A percentile compares a stretch with the other conserved stretches of the same genome.
phyloP scores from a whole-genome alignment of 2,113 vertebrate species.

The Catharus bicknelli region DNA sequence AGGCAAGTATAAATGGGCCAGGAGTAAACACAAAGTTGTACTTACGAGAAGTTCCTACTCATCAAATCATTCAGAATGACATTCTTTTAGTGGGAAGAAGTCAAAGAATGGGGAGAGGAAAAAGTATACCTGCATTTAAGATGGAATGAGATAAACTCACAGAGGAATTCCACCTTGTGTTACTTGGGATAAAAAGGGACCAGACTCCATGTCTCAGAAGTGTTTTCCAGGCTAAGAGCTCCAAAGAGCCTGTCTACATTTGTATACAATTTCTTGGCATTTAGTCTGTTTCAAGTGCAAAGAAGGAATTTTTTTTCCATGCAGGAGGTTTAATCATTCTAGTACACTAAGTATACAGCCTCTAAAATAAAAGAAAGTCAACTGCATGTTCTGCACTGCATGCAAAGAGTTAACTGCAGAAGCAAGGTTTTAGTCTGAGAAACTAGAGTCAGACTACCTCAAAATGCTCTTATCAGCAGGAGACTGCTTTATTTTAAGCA shows the following conservation, averaged over 20 bases:
- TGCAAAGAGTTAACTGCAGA: neutral
- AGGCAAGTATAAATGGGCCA: neutral
- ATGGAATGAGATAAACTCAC: neutral
- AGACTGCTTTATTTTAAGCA: constrained; percentile 55
- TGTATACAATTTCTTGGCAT: neutral
- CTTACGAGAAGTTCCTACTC: neutral
- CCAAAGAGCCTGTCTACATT: neutral
- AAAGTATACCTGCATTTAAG: neutral
- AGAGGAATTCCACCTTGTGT: neutral
- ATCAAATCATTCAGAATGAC: neutral
- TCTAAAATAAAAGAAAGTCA: neutral
- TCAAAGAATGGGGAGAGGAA: neutral
- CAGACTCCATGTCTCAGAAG: neutral
- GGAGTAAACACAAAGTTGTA: neutral
- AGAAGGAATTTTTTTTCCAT: neutral
- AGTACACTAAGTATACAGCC: neutral
- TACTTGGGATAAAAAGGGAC: neutral
- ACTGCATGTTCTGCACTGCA: neutral
- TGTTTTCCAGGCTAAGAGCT: neutral
- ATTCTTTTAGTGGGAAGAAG: neutral
- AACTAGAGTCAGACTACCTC: constrained; percentile 6
- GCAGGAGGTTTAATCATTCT: neutral
- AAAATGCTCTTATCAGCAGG: constrained; percentile 37
- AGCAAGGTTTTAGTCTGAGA: neutral
- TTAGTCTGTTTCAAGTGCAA: neutral